phyloP scores from a whole-genome alignment of 2,797 vertebrate genomes.

The Gadopsis marmoratus region DNA sequence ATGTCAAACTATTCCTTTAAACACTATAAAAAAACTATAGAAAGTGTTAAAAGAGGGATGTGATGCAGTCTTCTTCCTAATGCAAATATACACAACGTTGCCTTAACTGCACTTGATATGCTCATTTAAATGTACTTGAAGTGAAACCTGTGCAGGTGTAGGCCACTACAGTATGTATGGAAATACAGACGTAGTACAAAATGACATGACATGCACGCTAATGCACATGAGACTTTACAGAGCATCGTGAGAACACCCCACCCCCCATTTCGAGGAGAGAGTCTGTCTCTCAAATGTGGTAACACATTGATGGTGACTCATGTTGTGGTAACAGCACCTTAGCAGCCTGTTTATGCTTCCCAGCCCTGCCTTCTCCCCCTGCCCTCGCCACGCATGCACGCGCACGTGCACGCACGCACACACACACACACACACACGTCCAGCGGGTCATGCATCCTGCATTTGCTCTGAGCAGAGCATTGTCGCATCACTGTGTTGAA shows the following conservation, averaged over 20 bases:
- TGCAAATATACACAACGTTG: too few species aligned
- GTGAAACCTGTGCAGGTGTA: neutral
- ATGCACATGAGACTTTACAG: neutral
- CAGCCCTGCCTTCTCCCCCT: conserved; percentile 9
- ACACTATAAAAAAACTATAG: neutral
- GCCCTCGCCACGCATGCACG: conserved; percentile 1
- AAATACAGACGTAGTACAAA: neutral
- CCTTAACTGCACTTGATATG: neutral
- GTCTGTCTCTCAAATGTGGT: conserved; percentile 46
- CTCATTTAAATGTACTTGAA: neutral
- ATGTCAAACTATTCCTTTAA: neutral
- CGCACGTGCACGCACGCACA: too few species aligned
- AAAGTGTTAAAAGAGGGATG: neutral
- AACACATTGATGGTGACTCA: conserved; percentile 70
- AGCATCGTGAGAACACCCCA: neutral
- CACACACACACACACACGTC: conserved; percentile 25
- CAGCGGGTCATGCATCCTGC: conserved; percentile 36
- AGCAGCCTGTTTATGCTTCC: conserved; percentile 63
- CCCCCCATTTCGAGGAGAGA: neutral
- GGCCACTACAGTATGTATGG: too few species aligned
- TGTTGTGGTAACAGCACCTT: conserved; percentile 61
- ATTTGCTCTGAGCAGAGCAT: conserved; percentile 35
- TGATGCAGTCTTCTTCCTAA: neutral
- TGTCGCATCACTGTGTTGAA: conserved; percentile 36
- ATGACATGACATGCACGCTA: neutral